Evolutionary conservation across 92 coral and sea anemone species (phyloP), one percentile per base, ranked within the genome.

Genomic region (Zoanthus sansibaricus): DNA sequence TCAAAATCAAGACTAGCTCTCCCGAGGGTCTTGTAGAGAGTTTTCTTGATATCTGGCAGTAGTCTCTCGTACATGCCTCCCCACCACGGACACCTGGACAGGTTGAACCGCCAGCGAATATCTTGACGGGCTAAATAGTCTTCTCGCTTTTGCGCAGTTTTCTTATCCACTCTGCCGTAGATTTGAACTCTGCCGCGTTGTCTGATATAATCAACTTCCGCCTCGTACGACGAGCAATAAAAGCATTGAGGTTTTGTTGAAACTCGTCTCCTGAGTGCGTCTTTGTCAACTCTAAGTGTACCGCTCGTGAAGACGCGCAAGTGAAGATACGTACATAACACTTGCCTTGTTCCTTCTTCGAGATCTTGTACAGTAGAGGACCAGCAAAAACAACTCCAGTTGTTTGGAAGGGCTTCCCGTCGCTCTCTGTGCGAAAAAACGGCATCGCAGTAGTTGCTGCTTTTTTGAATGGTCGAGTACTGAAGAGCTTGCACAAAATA

Each of bases 21-120:
- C 25, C 25, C 25, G 25, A 25, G 25, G 25, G 25, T 25, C 56
- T 51, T 51, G 56, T 51, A 13, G 13, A 51, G 56, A 13, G 84
- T 86, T 37, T 79, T 62, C 18, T 62, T 62, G 15, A 62, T 8
- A 20, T 62, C 69, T 20, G 0, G 12, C n/a, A 62, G n/a, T 51
- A 71, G 25, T 25, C 25, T 25, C 25, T 25, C 25, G 25, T 25
- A 25, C 25, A 25, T 25, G 25, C 25, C 25, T 37, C 90, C 90
- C 79, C 87, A 80, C 90, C 79, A 78, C 5, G 90, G 87, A 1
- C 87, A 87, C 6, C 72, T 79, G 59, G 90, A 0, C 1, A 87
- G 47, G 71, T 87, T 87, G n/a, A 87, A 87, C 73, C 58, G 70
- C 87, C 87, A 87, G 1, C 12, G 21, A 0, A 87, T 87, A 3